Percentiles rank a stretch among this genome's conserved stretches.
These are phyloP conservation scores for Myodes glareolus DNA, from an alignment of 2,113 vertebrate species.

Conservation along the genomic window DNA sequence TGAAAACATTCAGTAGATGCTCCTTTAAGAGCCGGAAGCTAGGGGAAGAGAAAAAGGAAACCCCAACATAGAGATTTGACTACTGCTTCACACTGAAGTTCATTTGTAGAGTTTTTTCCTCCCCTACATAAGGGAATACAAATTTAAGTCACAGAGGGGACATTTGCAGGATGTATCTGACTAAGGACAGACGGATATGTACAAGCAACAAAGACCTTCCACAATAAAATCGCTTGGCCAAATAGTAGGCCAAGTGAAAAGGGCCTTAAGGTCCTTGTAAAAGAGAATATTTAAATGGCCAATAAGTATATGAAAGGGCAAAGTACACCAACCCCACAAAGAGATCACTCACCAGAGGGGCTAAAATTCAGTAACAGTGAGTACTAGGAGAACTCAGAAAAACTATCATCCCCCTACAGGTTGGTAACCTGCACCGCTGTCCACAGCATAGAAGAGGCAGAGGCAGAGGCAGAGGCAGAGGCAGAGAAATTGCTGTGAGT, in stretches of 20 bases:
- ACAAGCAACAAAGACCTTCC: constrained; percentile 11
- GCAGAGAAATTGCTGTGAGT: not conserved
- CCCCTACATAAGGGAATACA: not conserved
- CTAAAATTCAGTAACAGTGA: not conserved
- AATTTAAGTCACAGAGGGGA: not conserved
- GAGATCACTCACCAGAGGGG: not conserved
- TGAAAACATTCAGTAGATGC: not conserved
- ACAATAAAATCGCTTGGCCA: not conserved
- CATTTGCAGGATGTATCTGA: not conserved
- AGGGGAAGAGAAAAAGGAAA: not conserved
- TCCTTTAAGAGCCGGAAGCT: not conserved
- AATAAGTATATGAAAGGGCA: not conserved
- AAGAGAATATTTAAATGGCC: not conserved
- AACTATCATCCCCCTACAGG: not conserved
- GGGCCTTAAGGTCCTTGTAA: not conserved
- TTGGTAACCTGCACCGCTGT: not conserved
- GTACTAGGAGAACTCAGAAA: not conserved
- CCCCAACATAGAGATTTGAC: not conserved
- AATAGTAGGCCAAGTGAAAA: not conserved
- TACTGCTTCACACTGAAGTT: not conserved
- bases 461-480: not conserved
- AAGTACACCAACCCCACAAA: not conserved
- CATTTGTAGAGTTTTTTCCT: not conserved
- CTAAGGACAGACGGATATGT: not conserved
- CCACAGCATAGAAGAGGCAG: not conserved